Evolutionary conservation across 2,797 vertebrate species (phyloP), one percentile per base, ranked within the genome.

Genomic region (Pelobates cultripes): DNA sequence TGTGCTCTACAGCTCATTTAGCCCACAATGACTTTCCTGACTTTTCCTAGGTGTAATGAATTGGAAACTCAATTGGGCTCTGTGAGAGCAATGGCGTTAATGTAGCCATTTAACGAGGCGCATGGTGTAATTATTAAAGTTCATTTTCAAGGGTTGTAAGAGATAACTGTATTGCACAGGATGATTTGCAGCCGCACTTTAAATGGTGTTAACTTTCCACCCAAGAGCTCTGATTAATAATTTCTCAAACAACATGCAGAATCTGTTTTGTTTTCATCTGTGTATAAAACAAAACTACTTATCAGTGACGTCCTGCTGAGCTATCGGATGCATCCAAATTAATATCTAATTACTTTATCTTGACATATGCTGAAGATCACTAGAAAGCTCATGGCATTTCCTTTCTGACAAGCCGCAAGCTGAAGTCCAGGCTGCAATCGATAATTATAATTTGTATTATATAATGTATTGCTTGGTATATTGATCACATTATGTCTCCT

Each of bases 331-430:
- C 70, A 73, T 73, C 64, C 60, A 69, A 70, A 83, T 83, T 78
- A 78, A 83, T 73, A 78, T n/a, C 75, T 83, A 83, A 83, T 78
- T 70, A 74, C 60, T 74, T 83, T 83, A 72, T 78, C 75, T 47
- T 73, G 70, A 83, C 81, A 73, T 44, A 42, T 47, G 51, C 41
- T 40, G 61, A 73, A 70, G 64, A 60, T 73, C 63, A 70, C 17
- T 57, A 12, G 10, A 4, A 57, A 57, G 13, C 60, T 42, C 43
- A 41, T 15, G 64, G 64, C 42, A 8, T 17, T 17, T 45, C 43
- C 63, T 72, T 67, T 57, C 17, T 74, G 63, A 70, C 70, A 64
- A 64, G 53, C 28, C 60, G 61, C n/a, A 12, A 17, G 64, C 47
- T 15, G 7, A 6, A 2, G 17, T 66, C 43, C 64, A 67, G 67